These are phyloP conservation scores for Ostrea edulis DNA, from an alignment of 1,140 invertebrate genomes.

Conservation along the genomic window DNA sequence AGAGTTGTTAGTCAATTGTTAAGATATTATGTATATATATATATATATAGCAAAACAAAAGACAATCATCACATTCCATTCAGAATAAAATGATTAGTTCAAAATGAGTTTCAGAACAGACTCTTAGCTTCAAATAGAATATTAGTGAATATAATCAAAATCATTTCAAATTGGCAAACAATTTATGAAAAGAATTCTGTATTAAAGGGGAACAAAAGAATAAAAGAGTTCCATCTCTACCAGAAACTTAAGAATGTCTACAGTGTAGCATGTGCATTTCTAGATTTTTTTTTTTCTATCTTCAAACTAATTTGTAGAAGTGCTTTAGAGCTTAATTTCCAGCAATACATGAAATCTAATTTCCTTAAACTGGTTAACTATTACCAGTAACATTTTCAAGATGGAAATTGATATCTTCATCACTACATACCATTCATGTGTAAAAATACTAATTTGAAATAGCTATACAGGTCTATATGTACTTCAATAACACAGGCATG, in stretches of 20 bases:
- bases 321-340: not conserved
- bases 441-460: not conserved
- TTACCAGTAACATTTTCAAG: not conserved
- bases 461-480: not conserved
- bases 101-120: not conserved
- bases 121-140: not conserved
- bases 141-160: not conserved
- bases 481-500: constrained; percentile 11
- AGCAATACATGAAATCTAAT: not conserved
- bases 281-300: not conserved
- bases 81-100: not conserved
- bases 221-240: not conserved
- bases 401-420: not conserved
- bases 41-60: not conserved
- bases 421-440: not conserved
- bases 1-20: not conserved
- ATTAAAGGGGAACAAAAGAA: not conserved
- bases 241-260: not conserved
- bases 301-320: not conserved
- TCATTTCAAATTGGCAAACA: not conserved
- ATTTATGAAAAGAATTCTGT: not conserved
- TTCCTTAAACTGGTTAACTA: not conserved
- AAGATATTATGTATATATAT: not conserved
- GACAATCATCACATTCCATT: not conserved
- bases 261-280: not conserved